These are phyloP conservation scores for Myotis brandtii DNA, from an alignment of 2,113 vertebrate genomes.

Conservation along the genomic window DNA sequence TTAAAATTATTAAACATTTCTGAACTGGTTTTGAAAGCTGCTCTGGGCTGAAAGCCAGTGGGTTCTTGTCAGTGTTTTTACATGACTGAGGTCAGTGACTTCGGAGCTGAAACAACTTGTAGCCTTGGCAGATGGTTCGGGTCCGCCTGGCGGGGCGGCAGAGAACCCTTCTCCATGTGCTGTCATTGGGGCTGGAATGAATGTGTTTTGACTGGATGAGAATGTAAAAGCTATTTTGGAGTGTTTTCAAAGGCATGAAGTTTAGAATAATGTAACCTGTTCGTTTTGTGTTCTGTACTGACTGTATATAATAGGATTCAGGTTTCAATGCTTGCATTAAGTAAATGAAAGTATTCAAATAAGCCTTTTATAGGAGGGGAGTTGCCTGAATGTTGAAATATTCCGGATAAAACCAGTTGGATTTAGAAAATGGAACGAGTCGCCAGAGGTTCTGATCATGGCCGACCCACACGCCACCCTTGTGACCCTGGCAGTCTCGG, in stretches of 20 bases:
- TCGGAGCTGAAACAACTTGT: background rate
- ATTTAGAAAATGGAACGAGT: background rate
- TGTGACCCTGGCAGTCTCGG: background rate
- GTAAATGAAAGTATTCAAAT: slow-evolving; percentile 54
- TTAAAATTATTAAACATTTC: background rate
- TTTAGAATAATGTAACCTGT: slow-evolving; percentile 22
- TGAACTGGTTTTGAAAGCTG: slow-evolving; percentile 58
- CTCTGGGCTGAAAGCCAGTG: slow-evolving; percentile 25
- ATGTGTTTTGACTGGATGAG: background rate
- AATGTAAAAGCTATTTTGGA: slow-evolving; percentile 63
- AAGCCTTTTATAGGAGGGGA: background rate
- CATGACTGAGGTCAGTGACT: background rate
- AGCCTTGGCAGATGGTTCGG: background rate
- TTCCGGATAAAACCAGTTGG: background rate
- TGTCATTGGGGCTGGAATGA: background rate
- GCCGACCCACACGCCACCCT: background rate
- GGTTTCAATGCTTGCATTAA: slow-evolving; percentile 44
- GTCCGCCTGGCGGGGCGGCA: background rate
- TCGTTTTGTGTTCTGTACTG: slow-evolving; percentile 28
- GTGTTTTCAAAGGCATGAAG: slow-evolving; percentile 8
- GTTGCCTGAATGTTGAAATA: background rate
- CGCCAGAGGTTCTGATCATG: background rate
- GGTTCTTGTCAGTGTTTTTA: slow-evolving; percentile 18
- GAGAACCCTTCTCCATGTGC: background rate
- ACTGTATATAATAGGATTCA: background rate